Base-by-base conservation (phyloP, 1,140 invertebrate species). In the Brachionus rubens region DNA sequence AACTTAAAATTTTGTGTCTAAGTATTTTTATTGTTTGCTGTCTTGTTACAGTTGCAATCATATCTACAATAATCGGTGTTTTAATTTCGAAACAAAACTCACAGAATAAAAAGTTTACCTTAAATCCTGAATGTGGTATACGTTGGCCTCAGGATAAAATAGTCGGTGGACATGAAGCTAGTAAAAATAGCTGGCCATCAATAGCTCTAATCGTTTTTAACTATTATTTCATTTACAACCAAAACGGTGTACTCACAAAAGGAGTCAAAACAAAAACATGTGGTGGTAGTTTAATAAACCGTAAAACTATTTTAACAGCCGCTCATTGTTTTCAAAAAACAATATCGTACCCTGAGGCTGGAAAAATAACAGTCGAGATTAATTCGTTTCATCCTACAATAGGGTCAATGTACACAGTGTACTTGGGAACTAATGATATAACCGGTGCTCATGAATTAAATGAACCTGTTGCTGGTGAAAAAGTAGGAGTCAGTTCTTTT, bases 381-480 rank as follows among this genome's bases (percentile, higher is more conserved):
- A 70, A 70, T 70, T 28, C n/a, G 6, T 70, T 26, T 19, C n/a
- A 47, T 47, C 19, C 67, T 7, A 28, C 67, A n/a, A 46, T 46
- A 6, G 67, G 46, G 24, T 48, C 67, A 14, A 50, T 50, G 43
- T 70, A 70, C 21, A 70, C 43, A 16, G 24, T 70, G 28, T 70
- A 70, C n/a, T 41, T 70, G 26, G 67, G 67, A 10, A 46, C 26
- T 16, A 28, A 21, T 26, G 40, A 12, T 19, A 5, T 36, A 6
- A 36, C 28, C 21, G 36, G 19, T 6, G 14, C 30, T 9, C n/a
- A n/a, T n/a, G n/a, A n/a, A n/a, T n/a, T n/a, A n/a, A n/a, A n/a
- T n/a, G n/a, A n/a, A n/a, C n/a, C n/a, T n/a, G n/a, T n/a, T n/a
- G n/a, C n/a, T n/a, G n/a, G n/a, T n/a, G n/a, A n/a, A n/a, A n/a